These are phyloP conservation scores for Aporophyla nigra DNA, from an alignment of 2,888 invertebrate species.

Conservation along the genomic window DNA sequence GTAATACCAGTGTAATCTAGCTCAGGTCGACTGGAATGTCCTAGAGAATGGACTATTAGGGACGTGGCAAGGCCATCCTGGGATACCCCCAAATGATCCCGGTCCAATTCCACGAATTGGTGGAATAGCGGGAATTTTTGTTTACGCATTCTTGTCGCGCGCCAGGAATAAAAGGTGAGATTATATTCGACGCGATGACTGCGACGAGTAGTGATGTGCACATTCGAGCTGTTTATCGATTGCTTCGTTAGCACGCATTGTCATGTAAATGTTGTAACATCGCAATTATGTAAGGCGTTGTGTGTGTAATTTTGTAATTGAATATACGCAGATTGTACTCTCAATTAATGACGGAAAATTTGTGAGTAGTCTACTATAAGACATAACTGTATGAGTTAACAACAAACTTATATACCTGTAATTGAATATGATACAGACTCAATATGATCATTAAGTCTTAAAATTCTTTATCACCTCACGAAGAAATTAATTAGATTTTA, in stretches of 20 bases:
- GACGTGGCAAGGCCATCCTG: conserved; percentile 70
- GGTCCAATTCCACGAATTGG: conserved; percentile 66
- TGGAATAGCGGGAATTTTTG: conserved; percentile 77
- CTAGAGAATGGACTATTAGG: conserved; percentile 75
- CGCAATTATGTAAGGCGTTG: conserved; percentile 19
- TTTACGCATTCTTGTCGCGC: conserved; percentile 77
- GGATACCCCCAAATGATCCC: conserved; percentile 60
- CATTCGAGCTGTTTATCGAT: conserved; percentile 53
- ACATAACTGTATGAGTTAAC: no score
- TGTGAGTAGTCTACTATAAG: no score
- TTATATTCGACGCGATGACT: conserved; percentile 70
- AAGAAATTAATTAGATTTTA: neutral
- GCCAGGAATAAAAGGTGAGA: conserved; percentile 76
- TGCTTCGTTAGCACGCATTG: conserved; percentile 36
- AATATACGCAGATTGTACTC: no score
- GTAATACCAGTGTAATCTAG: conserved; percentile 52
- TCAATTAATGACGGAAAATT: no score
- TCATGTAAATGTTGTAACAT: conserved; percentile 35
- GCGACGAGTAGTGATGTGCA: conserved; percentile 58
- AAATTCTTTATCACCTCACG: no score
- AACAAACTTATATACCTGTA: no score
- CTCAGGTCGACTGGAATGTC: conserved; percentile 67
- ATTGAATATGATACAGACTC: no score
- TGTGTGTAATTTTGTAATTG: conserved; percentile 21
- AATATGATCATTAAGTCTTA: no score